Percentiles rank a stretch among this genome's conserved stretches.
phyloP scores from a whole-genome alignment of 2,797 vertebrate species.

The Oryzias dopingdopingensis region DNA sequence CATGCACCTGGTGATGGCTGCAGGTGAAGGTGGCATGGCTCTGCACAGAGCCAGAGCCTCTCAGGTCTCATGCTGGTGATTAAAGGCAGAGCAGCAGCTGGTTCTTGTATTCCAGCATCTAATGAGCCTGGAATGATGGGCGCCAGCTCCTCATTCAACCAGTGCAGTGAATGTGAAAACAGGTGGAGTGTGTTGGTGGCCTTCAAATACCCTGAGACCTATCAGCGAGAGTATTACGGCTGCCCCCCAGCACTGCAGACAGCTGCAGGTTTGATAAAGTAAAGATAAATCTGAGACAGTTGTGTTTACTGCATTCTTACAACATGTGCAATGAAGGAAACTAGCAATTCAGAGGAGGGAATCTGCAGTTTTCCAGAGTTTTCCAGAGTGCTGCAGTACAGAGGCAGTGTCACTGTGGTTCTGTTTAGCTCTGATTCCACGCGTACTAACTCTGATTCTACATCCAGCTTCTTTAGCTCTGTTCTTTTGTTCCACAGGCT shows the following conservation, averaged over 20 bases:
- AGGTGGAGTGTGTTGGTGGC: constrained; percentile 41
- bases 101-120: constrained; percentile 63
- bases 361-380: too few relatives aligned
- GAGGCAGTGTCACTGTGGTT: too few relatives aligned
- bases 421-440: too few relatives aligned
- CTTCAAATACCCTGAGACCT: constrained; percentile 9
- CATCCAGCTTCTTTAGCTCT: too few relatives aligned
- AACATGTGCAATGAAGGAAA: too few relatives aligned
- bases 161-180: constrained; percentile 52
- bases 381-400: too few relatives aligned
- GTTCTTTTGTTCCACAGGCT: too few relatives aligned
- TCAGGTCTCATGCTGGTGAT: constrained; percentile 40
- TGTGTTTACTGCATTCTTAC: too few relatives aligned
- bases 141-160: constrained; percentile 46
- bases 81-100: constrained; percentile 63
- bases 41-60: constrained; percentile 26
- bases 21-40: constrained; percentile 26
- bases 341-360: too few relatives aligned
- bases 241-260: constrained; percentile 27
- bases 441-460: too few relatives aligned
- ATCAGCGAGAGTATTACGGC: constrained; percentile 51
- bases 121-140: constrained; percentile 65
- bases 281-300: too few relatives aligned
- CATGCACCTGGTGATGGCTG: background rate
- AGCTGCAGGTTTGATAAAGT: constrained; percentile 14